These are phyloP conservation scores for Chironomus riparius DNA, from an alignment of 2,888 invertebrate genomes.

Conservation along the genomic window DNA sequence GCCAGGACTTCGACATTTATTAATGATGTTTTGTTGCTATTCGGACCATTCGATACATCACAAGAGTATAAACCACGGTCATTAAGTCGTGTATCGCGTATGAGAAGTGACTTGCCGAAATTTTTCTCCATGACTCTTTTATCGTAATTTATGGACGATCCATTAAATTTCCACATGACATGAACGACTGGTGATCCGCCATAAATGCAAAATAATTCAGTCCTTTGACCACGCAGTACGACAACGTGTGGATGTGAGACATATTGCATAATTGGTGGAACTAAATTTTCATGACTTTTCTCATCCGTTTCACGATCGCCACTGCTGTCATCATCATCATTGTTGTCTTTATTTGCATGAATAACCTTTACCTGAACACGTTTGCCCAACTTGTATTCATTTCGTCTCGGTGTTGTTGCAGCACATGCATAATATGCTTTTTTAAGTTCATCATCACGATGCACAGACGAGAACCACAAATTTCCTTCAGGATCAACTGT, in stretches of 20 bases:
- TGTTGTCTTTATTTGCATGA: not conserved
- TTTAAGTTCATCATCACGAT: not conserved
- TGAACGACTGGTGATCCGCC: not conserved
- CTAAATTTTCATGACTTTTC: not conserved
- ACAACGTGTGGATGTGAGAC: not conserved
- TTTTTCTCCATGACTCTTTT: not conserved
- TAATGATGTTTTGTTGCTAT: not conserved
- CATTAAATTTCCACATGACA: not conserved
- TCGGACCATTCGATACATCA: not conserved
- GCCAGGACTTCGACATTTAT: not conserved
- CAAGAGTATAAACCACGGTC: not conserved
- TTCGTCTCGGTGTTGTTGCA: not conserved
- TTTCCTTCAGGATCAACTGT: constrained; percentile 11
- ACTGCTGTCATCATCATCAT: too few species aligned
- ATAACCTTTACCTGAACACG: constrained; percentile 1
- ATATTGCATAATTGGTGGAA: not conserved
- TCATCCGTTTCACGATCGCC: not conserved
- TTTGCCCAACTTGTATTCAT: constrained; percentile 16
- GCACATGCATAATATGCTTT: constrained; percentile 5
- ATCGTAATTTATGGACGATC: not conserved
- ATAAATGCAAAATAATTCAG: constrained; percentile 19
- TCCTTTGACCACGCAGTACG: not conserved
- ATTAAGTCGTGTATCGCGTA: not conserved
- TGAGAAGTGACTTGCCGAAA: constrained; percentile 2
- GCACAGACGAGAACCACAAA: constrained; percentile 14